phyloP scores from a whole-genome alignment of 2,888 invertebrate species.

The Netelia virgata region DNA sequence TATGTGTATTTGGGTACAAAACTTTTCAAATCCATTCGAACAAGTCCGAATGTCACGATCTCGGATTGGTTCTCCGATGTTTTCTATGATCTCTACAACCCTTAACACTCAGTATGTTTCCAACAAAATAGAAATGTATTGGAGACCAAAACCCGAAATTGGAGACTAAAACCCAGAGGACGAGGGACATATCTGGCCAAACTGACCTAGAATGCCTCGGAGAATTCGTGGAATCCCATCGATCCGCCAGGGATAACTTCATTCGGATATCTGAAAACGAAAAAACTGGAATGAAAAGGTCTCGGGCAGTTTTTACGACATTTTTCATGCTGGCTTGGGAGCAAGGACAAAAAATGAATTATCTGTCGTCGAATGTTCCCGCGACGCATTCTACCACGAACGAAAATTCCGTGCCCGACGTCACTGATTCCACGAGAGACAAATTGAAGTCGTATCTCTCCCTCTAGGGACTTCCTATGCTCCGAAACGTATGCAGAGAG shows the following conservation, averaged over 20 bases:
- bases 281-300: background rate
- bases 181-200: too few relatives aligned
- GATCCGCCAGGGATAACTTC: slow-evolving; percentile 32
- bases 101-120: too few relatives aligned
- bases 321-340: slow-evolving; percentile 13
- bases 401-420: background rate
- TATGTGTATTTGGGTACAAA: background rate
- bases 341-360: slow-evolving; percentile 6
- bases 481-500: background rate
- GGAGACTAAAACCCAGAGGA: too few relatives aligned
- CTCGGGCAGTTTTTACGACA: background rate
- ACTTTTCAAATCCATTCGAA: background rate
- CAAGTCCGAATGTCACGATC: too few relatives aligned
- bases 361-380: background rate
- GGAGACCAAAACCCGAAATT: too few relatives aligned
- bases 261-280: slow-evolving; percentile 10
- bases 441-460: background rate
- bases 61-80: too few relatives aligned
- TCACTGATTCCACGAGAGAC: background rate
- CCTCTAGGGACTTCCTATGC: background rate
- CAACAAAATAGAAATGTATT: too few relatives aligned
- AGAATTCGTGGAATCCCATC: slow-evolving; percentile 29
- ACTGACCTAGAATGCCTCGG: too few relatives aligned
- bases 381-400: background rate
- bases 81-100: too few relatives aligned